Evolutionary conservation across 2,113 vertebrate species (phyloP), one percentile per base, ranked within the genome.

Genomic region (Eonycteris spelaea): DNA sequence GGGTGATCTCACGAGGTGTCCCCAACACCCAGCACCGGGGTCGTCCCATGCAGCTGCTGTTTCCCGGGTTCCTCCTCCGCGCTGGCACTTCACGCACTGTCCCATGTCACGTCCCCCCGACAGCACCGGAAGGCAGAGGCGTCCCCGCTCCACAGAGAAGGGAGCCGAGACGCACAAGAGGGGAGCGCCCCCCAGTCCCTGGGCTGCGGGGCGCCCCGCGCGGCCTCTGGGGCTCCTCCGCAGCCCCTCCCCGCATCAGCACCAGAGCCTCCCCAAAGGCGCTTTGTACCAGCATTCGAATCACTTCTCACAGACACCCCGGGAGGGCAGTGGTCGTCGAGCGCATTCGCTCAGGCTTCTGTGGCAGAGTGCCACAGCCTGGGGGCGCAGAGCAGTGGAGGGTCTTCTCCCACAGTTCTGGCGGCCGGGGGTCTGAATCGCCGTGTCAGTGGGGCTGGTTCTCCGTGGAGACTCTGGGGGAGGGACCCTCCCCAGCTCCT

Each of bases 161-260:
- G 24, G 30, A 33, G 13, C 35, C 2, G 21, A 45, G 75, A 7
- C 48, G 13, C 38, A 0, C 40, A 30, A 38, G 61, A 33, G 3
- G 65, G 19, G 1, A n/a, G 45, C 53, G 8, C 35, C 51, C 26
- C 3, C 2, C 9, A 51, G 53, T 7, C 55, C 90, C 30, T 5
- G 7, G 24, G 71, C 9, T 2, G n/a, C 7, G 43, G 43, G 7
- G 43, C 40, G 40, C n/a, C 53, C 28, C 18, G 45, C 26, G 6
- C 24, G 15, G 33, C 26, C 26, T 28, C 74, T 8, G 1, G 21
- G 22, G 7, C 6, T 77, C 11, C 1, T 0, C 35, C 61, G 5
- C 2, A 1, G 7, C 59, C 35, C 16, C 1, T 6, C 26, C 18
- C 28, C 28, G 4, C 2, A 6, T 1, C 16, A 10, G 12, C 19